Evolutionary conservation across 2,888 invertebrate genomes (phyloP), one percentile per base, ranked within the genome.

Genomic region (Eupithecia abbreviata): DNA sequence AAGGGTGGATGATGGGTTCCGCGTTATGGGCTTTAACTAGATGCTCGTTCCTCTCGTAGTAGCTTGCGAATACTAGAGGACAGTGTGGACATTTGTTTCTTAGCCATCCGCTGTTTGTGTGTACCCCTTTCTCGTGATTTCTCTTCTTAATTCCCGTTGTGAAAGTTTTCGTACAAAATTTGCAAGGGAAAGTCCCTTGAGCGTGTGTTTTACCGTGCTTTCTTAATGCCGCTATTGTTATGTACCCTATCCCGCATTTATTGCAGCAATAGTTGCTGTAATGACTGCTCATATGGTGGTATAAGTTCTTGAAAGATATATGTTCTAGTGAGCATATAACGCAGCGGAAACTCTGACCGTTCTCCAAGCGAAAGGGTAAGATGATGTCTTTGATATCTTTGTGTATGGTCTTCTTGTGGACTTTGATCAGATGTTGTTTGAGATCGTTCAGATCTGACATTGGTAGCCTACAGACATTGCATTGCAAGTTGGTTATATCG

Each of bases 141-240:
- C 91, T 84, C 76, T 93, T 94, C 82, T 95, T 95, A 0, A 91
- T 93, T 2, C 94, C 82, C 0, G 96, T 94, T 4, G 95, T 95
- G 84, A 95, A 96, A 12, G 91, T 88, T 83, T 96, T 96, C 1
- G 93, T 94, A 81, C 96, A 96, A 68, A 88, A 93, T 30, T 91
- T 91, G 83, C 96, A 96, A 0, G 95, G 95, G 79, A 96, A 96
- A 71, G 95, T 90, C 9, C 95, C 95, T 65, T 92, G 93, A 2
- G 91, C 93, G 83, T 95, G 95, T 0, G 93, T 95, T 81, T 93
- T 94, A 0, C 89, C 91, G 82, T 95, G 95, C 71, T 95, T 94
- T 51, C 93, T 88, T n/a, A 95, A 80, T 0, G 94, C 93, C 2
- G 93, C 92, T 55, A 94, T 94, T 0, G 95, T 94, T 0, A 94